A percentile compares a stretch with the other conserved stretches of the same genome.
phyloP scores from a whole-genome alignment of 2,113 vertebrate genomes.

The Gallinago media region DNA sequence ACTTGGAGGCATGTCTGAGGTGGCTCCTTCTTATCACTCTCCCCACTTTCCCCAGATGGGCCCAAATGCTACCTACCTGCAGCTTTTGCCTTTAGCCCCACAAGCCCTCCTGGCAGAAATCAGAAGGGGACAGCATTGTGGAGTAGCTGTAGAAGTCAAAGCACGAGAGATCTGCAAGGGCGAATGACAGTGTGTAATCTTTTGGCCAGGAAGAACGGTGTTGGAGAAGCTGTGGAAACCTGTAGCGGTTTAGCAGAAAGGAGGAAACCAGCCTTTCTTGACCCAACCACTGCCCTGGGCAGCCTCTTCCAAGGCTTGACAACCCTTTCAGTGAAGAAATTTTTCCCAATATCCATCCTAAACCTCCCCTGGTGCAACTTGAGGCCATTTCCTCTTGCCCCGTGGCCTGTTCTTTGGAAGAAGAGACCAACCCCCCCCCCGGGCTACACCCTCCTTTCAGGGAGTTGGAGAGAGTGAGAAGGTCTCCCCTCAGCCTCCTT shows the following conservation, averaged over 20 bases:
- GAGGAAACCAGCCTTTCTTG: too few species aligned
- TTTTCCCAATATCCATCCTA: not conserved
- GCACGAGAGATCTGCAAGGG: not conserved
- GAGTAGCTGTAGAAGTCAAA: not conserved
- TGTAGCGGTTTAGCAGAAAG: fast-evolving
- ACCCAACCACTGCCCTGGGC: not conserved
- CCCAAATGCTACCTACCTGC: not conserved
- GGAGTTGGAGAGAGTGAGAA: not conserved
- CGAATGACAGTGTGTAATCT: not conserved
- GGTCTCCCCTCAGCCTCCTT: not conserved
- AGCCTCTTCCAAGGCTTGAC: not conserved
- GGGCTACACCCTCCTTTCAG: not conserved
- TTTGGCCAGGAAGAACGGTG: not conserved
- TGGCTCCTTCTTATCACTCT: not conserved
- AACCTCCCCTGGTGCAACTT: not conserved
- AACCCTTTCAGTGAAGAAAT: not conserved
- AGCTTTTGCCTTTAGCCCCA: not conserved
- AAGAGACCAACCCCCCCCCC: not conserved
- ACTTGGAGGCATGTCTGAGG: not conserved
- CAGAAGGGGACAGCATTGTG: fast-evolving
- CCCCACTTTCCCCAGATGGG: not conserved
- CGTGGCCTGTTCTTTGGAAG: not conserved
- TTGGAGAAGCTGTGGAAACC: not conserved
- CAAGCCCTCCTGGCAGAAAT: not conserved
- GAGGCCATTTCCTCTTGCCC: not conserved